Conservation (phyloP, 2,113 vertebrate species). For the Solea solea region DNA sequence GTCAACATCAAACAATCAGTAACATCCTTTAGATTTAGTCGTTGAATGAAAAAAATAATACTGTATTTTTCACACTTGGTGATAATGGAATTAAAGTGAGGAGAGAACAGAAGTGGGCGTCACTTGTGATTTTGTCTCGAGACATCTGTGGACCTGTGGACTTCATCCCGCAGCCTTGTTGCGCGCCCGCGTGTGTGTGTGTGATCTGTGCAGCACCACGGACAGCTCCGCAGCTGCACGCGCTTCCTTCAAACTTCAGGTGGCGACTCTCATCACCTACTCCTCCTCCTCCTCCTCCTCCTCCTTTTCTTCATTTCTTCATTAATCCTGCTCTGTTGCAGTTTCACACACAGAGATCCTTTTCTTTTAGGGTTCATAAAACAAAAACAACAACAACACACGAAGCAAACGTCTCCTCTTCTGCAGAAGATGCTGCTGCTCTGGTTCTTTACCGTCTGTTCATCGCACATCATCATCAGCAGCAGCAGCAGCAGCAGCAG, state of each 20-base stretch:
- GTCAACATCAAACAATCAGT: no score
- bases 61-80: no score
- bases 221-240: constrained; percentile 70
- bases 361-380: neutral
- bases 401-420: neutral
- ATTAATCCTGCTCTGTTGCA: constrained; percentile 3
- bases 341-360: neutral
- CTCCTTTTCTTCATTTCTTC: neutral
- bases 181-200: neutral
- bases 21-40: no score
- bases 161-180: constrained; percentile 50
- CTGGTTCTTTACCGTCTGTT: constrained; percentile 1
- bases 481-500: constrained; percentile 9
- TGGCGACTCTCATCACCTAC: constrained; percentile 24
- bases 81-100: no score
- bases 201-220: constrained; percentile 70
- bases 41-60: neutral
- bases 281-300: neutral
- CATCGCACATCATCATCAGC: constrained; percentile 24
- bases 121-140: constrained; percentile 1
- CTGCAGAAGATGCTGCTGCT: constrained; percentile 38
- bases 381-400: neutral
- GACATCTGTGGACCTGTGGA: constrained; percentile 28
- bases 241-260: constrained; percentile 62
- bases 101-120: constrained; percentile 13